These are phyloP conservation scores for Sebastes paucispinis DNA, from an alignment of 2,797 vertebrate species.

Conservation along the genomic window DNA sequence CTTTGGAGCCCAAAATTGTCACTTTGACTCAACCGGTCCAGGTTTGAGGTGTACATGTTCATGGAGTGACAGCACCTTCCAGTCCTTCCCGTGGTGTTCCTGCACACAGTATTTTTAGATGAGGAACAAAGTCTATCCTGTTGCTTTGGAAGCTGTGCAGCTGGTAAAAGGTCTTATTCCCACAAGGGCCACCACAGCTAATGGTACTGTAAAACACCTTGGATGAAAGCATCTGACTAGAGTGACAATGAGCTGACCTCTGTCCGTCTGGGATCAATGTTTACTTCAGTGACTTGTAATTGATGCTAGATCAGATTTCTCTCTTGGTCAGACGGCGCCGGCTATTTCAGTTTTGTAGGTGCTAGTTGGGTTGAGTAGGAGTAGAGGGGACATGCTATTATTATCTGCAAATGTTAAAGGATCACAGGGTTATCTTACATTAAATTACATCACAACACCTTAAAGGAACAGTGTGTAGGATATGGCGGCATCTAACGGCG, in stretches of 20 bases:
- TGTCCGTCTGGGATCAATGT: neutral
- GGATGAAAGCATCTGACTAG: neutral
- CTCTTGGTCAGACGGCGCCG: neutral
- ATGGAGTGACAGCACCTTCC: neutral
- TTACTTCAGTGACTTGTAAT: neutral
- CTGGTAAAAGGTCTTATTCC: constrained; percentile 15
- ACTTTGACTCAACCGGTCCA: neutral
- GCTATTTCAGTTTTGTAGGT: neutral
- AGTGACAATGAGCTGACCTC: constrained; percentile 16
- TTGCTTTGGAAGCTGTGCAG: neutral
- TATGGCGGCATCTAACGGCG: no score
- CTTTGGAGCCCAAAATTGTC: constrained; percentile 6
- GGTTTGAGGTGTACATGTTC: neutral
- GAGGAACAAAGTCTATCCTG: neutral
- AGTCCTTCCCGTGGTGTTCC: neutral
- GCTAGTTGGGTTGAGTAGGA: neutral
- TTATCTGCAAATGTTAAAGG: neutral
- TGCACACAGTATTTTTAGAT: constrained; percentile 15
- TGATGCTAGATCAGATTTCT: neutral
- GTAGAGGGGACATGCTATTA: neutral
- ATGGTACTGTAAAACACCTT: constrained; percentile 10
- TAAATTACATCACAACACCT: neutral
- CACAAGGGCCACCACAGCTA: constrained; percentile 16
- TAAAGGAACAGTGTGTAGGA: no score
- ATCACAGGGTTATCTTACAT: constrained; percentile 7